Percentiles rank a stretch among this genome's conserved stretches.
phyloP scores from a whole-genome alignment of 1,140 invertebrate species.

The Triops cancriformis region DNA sequence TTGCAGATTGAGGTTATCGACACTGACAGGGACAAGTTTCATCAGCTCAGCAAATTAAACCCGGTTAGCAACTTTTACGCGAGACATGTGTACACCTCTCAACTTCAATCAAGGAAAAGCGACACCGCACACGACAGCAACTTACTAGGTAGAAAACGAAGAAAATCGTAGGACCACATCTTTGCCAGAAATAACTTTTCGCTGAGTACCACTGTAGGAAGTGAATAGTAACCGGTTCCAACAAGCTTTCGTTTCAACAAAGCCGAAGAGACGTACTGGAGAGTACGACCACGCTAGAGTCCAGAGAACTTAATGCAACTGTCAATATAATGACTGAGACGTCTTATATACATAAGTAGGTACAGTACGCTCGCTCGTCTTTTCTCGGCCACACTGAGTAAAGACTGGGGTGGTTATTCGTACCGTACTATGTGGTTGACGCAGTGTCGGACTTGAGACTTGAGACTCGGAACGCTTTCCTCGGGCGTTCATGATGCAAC shows the following conservation, averaged over 20 bases:
- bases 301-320: neutral
- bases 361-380: neutral
- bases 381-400: neutral
- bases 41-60: neutral
- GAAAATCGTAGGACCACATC: neutral
- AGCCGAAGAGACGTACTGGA: neutral
- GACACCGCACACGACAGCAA: neutral
- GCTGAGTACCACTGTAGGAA: neutral
- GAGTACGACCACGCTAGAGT: neutral
- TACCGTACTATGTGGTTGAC: neutral
- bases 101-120: neutral
- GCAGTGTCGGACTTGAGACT: neutral
- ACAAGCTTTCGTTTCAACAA: neutral
- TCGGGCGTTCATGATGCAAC: neutral
- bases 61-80: neutral
- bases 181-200: neutral
- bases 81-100: neutral
- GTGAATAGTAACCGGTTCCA: neutral
- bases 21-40: neutral
- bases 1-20: neutral
- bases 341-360: neutral
- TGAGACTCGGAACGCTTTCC: neutral
- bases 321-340: neutral
- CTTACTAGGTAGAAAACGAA: constrained; percentile 1
- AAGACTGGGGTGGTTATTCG: neutral